phyloP scores from a whole-genome alignment of 2,797 vertebrate species.

The Dendrocincla tyrannina region DNA sequence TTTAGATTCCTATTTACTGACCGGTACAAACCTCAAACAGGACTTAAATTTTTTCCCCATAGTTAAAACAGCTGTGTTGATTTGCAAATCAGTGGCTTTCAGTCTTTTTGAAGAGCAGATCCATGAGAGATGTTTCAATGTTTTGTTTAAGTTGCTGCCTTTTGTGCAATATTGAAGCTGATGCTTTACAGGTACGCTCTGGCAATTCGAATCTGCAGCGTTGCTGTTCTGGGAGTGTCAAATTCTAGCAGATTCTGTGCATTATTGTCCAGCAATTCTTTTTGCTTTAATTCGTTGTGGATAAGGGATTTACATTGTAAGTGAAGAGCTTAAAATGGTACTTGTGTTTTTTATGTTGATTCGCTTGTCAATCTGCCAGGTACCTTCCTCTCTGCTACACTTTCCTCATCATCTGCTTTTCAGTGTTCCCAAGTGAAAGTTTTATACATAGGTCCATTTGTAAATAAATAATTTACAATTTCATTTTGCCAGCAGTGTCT shows the following conservation, averaged over 20 bases:
- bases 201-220: neutral
- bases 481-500: neutral
- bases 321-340: neutral
- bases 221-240: neutral
- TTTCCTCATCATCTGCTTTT: neutral
- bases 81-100: neutral
- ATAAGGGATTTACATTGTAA: neutral
- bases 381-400: neutral
- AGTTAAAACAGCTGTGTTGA: neutral
- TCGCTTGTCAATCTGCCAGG: neutral
- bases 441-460: neutral
- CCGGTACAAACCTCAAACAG: neutral
- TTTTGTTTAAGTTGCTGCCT: conserved; percentile 15
- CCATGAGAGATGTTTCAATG: neutral
- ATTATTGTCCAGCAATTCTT: neutral
- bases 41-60: neutral
- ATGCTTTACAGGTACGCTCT: neutral
- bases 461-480: neutral
- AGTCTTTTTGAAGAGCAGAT: conserved; percentile 2
- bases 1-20: neutral
- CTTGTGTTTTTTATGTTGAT: neutral
- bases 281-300: neutral
- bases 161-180: neutral
- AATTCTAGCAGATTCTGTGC: neutral
- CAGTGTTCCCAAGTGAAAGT: neutral